Base-by-base conservation (phyloP, 2,797 vertebrate genomes). In the Crax fasciolata region DNA sequence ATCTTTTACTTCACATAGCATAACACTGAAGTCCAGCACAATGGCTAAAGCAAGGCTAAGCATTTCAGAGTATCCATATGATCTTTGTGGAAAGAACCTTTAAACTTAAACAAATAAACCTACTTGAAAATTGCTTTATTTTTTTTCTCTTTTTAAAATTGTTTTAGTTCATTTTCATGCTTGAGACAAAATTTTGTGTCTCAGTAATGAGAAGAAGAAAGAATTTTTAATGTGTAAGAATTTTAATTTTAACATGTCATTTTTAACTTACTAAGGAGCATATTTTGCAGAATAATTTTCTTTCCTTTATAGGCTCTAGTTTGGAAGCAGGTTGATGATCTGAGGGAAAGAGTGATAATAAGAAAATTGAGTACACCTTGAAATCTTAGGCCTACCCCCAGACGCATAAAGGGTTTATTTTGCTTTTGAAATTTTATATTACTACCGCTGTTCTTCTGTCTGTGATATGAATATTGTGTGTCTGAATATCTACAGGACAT, bases 251-350 rank as follows among this genome's bases (percentile, higher is more conserved):
- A 35, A 35, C 35, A 35, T 35, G 49, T 10, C 76, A 62, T 76
- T 44, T 96, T 93, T 90, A 96, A 74, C 58, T 28, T 81, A n/a
- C 11, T 28, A 86, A 85, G 25, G 15, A 95, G 38, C 51, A 9
- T 43, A 23, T 87, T 91, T 93, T 70, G 62, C 23, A 85, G 80
- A 90, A 91, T 75, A 61, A 72, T 89, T 86, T 9, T 75, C 70
- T 87, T 78, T 85, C 32, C 32, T 94, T 88, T 68, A 74, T 62
- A 11, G 61, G 38, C 75, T 96, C 54, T 92, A 79, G 78, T 80
- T 58, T 27, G 30, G 51, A 81, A 79, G 91, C 15, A 89, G 13
- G 12, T 7, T 57, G 13, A 89, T 46, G 24, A 39, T 48, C 19
- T 81, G 35, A 78, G 35, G 27, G 11, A 78, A 86, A 86, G 9